phyloP scores from a whole-genome alignment of 1,140 invertebrate genomes.

The Gryllus bimaculatus region DNA sequence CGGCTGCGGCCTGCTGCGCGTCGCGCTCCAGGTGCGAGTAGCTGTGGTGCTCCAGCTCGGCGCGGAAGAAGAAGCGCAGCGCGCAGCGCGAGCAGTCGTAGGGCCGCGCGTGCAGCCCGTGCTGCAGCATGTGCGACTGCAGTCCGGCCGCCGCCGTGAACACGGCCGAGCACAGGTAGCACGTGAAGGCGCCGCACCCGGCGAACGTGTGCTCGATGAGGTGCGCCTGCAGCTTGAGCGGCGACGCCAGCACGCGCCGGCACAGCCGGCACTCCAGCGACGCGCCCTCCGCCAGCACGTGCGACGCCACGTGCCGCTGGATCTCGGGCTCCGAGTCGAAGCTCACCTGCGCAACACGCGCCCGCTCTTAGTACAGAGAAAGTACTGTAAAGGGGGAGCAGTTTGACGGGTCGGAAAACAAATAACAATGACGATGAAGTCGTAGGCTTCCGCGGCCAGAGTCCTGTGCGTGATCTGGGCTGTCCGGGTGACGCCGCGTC shows the following conservation, averaged over 20 bases:
- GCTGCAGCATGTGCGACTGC: slow-evolving; percentile 71
- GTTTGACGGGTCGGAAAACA: too few species aligned
- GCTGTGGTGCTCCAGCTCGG: slow-evolving; percentile 80
- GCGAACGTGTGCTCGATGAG: slow-evolving; percentile 88
- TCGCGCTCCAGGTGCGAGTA: slow-evolving; percentile 38
- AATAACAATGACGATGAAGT: too few species aligned
- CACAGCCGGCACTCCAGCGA: slow-evolving; percentile 66
- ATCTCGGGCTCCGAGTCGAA: slow-evolving; percentile 58
- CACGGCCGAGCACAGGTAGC: slow-evolving; percentile 78
- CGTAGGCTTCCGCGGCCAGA: too few species aligned
- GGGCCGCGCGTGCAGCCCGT: slow-evolving; percentile 63
- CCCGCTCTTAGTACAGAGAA: slow-evolving; percentile 19
- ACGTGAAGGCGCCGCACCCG: slow-evolving; percentile 72
- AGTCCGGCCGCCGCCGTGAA: slow-evolving; percentile 72
- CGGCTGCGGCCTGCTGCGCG: background rate
- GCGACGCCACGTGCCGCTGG: slow-evolving; percentile 51
- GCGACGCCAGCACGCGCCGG: slow-evolving; percentile 53
- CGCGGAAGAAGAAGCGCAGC: slow-evolving; percentile 82
- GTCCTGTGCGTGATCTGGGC: too few species aligned
- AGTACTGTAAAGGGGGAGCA: too few species aligned
- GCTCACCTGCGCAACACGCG: slow-evolving; percentile 42
- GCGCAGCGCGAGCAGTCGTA: slow-evolving; percentile 77
- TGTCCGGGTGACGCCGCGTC: too few species aligned
- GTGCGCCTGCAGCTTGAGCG: slow-evolving; percentile 76
- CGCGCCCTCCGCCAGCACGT: slow-evolving; percentile 43